A percentile compares a stretch with the other conserved stretches of the same genome.
phyloP scores from a whole-genome alignment of 2,797 vertebrate species.

The Neostethus bicornis region DNA sequence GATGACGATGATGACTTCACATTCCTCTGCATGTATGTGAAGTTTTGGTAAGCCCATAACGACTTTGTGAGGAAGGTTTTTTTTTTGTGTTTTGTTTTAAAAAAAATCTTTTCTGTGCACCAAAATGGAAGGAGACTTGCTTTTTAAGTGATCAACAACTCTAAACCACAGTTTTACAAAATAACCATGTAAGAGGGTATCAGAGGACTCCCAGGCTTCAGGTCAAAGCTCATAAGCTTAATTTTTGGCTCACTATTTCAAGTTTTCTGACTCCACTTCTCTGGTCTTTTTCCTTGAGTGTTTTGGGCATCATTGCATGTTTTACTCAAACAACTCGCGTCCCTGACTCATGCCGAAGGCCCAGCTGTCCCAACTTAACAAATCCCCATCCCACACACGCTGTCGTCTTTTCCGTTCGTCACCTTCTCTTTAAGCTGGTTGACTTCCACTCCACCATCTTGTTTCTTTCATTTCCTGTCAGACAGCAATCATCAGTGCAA shows the following conservation, averaged over 20 bases:
- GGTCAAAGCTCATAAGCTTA: slow-evolving; percentile 18
- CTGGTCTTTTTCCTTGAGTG: slow-evolving; percentile 10
- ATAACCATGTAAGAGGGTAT: slow-evolving; percentile 31
- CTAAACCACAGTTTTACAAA: slow-evolving; percentile 27
- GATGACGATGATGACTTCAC: slow-evolving; percentile 37
- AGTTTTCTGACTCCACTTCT: slow-evolving; percentile 19
- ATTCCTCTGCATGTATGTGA: slow-evolving; percentile 1
- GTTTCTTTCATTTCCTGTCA: slow-evolving; percentile 41
- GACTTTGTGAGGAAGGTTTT: slow-evolving; percentile 27
- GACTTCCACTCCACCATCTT: slow-evolving; percentile 38
- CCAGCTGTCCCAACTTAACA: slow-evolving; percentile 27
- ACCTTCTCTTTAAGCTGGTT: slow-evolving; percentile 63
- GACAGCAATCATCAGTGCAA: slow-evolving; percentile 46
- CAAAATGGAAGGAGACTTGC: slow-evolving; percentile 12
- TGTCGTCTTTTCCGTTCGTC: slow-evolving; percentile 46
- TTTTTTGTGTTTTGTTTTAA: no score
- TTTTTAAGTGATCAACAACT: slow-evolving; percentile 38
- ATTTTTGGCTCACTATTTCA: slow-evolving; percentile 21
- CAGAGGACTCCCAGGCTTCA: slow-evolving; percentile 37
- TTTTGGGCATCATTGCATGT: slow-evolving; percentile 11
- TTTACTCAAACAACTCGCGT: slow-evolving; percentile 12
- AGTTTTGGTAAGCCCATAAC: slow-evolving; percentile 26
- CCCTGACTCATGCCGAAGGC: slow-evolving; percentile 11
- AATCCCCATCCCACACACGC: slow-evolving; percentile 20
- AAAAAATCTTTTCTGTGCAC: slow-evolving; percentile 16